Base-by-base conservation (phyloP, 2,797 vertebrate species). In the Morelia viridis region DNA sequence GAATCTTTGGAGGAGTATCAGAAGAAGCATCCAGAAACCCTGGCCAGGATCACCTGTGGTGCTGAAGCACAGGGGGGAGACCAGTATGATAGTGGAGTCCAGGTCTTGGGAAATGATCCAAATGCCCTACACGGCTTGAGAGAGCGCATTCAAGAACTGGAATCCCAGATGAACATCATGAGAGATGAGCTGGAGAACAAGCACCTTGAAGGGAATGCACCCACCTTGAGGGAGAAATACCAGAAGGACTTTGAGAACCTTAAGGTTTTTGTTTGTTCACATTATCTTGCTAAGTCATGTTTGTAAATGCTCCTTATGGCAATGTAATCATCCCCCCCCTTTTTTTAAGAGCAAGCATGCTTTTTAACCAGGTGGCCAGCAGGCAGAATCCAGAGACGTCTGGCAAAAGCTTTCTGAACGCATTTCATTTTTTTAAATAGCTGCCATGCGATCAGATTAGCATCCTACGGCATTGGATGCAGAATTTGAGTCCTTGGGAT, bases 161-260 rank as follows among this genome's bases (percentile, higher is more conserved):
- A 99, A 96, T 97, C 98, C 84, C 98, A 99, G 97, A 99, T 99
- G 98, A 97, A 98, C 7, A 92, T 96, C 96, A 99, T 99, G 99
- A 98, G 98, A 94, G 98, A 99, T 0, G 98, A 99, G 96, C 97
- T 99, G 94, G 98, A 99, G 96, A 98, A 97, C 96, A 98, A 98
- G 96, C 98, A 98, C 76, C 97, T 98, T 60, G 98, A 98, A 91
- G 99, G 98, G 93, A 98, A 97, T 0, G 96, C 97, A 41, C 97
- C 98, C 95, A 97, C 97, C 71, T 97, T 99, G 97, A 98, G 97
- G 96, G 98, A 99, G 96, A 99, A 99, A 98, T 99, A 99, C 98
- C 99, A 99, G 98, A 98, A 98, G 96, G 99, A 99, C 98, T 98
- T 99, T 98, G 99, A 99, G 95, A 99, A 98, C 97, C 97, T 99